Evolutionary conservation across 2,113 vertebrate genomes (phyloP), one percentile per base, ranked within the genome.

Genomic region (Urocynchramus pylzowi): DNA sequence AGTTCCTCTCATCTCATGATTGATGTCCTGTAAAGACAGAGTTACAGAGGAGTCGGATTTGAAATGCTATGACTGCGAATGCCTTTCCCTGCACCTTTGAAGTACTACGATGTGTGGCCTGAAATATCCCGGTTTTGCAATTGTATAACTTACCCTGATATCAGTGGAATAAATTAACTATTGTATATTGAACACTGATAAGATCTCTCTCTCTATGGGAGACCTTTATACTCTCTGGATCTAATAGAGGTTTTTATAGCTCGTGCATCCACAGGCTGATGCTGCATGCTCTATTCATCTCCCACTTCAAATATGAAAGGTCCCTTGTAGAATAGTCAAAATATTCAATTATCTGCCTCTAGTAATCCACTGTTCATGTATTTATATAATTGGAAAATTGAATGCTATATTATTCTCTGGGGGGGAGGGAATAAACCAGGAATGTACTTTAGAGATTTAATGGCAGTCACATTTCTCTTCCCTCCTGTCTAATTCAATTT

Each of bases 321-420:
- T 90, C 54, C 71, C 82, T 90, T 63, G 69, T 60, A 90, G 87
- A 95, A 93, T 14, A 84, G 71, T 86, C 82, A 56, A 79, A 92
- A 79, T 56, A 74, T 49, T 89, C 84, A 86, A 22, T 97, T 93
- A 93, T 90, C 85, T 95, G 47, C 59, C 67, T 86, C 91, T 71
- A 49, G 67, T 85, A 86, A 94, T 82, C 80, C 47, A 65, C 95
- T 83, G 91, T 91, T 95, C 65, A 33, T 86, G 63, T 93, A 78
- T 95, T 95, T 87, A 39, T 92, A 4, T 70, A 92, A 95, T 52
- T 94, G 80, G 95, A 96, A 97, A 97, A 95, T 19, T 64, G 87
- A 33, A 19, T 74, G 85, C 50, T n/a, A 2, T 47, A 28, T 57
- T 65, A 47, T 65, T 71, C 53, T 73, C 16, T 0, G 35, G 18